Conservation (phyloP, 2,113 vertebrate species). For the Gorsachius goisagi region DNA sequence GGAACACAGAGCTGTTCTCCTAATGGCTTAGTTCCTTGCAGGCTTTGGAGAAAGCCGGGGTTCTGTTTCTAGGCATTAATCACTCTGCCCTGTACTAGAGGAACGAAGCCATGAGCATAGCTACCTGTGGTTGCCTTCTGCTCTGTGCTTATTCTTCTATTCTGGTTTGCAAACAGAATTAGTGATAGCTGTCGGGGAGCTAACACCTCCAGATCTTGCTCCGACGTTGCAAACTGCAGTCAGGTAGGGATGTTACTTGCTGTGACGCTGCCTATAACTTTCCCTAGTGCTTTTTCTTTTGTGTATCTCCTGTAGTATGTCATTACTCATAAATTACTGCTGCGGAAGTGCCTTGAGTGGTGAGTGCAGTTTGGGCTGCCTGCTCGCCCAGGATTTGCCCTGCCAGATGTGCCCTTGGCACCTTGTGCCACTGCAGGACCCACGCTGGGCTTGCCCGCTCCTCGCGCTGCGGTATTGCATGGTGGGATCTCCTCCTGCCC, state of each 20-base stretch:
- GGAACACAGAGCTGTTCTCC: not conserved
- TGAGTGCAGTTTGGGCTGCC: not conserved
- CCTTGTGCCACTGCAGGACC: not conserved
- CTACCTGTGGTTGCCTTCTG: rapidly evolving
- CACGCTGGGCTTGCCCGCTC: rapidly evolving
- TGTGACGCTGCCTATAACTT: not conserved
- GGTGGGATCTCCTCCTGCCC: not conserved
- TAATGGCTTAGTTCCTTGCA: not conserved
- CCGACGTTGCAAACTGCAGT: not conserved
- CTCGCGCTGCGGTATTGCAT: rapidly evolving
- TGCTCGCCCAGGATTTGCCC: not conserved
- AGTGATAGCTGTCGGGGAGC: not conserved
- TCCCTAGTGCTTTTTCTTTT: not conserved
- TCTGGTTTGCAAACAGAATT: not conserved
- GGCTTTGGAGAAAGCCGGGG: not conserved
- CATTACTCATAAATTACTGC: rapidly evolving
- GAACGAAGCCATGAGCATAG: not conserved
- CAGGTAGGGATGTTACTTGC: not conserved
- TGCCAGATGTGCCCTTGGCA: not conserved
- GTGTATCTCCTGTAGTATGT: not conserved
- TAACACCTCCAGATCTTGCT: not conserved
- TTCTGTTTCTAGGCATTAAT: not conserved
- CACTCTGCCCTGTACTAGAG: not conserved
- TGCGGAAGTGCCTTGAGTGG: not conserved
- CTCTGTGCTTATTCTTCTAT: not conserved